These are phyloP conservation scores for Vimba vimba DNA, from an alignment of 2,113 vertebrate genomes.

Conservation along the genomic window DNA sequence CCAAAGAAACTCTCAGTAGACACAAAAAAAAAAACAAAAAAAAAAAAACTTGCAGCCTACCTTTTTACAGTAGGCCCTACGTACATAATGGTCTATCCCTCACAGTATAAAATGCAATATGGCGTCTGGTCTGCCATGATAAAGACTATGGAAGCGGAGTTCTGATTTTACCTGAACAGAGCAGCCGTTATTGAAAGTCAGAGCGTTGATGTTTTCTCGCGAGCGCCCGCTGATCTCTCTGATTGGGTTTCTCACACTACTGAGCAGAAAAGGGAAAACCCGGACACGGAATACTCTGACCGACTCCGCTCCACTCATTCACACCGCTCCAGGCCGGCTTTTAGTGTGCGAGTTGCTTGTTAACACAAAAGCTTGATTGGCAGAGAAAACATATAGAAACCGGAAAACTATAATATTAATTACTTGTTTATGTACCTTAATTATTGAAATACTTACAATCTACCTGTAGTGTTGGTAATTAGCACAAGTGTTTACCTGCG, in stretches of 20 bases:
- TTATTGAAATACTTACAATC: background rate
- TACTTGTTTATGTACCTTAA: background rate
- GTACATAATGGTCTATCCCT: background rate
- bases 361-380: background rate
- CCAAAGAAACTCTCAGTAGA: background rate
- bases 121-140: background rate
- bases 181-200: background rate
- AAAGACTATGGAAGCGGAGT: background rate
- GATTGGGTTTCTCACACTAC: background rate
- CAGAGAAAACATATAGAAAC: background rate
- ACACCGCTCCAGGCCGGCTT: background rate
- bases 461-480: background rate
- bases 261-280: background rate
- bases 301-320: background rate
- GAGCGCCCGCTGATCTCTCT: background rate
- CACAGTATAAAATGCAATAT: background rate
- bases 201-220: background rate
- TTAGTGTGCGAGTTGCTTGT: background rate
- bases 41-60: too few species aligned
- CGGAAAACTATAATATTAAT: background rate
- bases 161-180: background rate
- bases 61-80: too few species aligned
- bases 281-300: background rate
- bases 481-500: too few species aligned
- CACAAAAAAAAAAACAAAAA: background rate